Conservation (phyloP, 2,888 invertebrate genomes). For the Habrosyne pyritoides region DNA sequence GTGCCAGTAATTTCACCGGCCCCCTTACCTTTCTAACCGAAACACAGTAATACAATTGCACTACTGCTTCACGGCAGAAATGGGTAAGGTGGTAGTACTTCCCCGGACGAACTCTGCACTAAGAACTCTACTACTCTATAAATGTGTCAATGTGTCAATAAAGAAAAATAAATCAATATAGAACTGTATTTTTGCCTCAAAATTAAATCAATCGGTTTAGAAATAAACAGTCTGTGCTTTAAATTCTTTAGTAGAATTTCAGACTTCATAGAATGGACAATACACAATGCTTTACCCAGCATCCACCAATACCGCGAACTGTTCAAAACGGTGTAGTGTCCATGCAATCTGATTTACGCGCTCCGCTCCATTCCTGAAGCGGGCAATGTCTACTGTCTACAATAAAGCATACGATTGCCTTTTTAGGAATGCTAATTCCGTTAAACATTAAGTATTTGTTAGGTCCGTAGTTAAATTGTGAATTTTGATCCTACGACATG, state of each 20-base stretch:
- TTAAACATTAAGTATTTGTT: constrained; percentile 57
- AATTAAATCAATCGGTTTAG: not conserved
- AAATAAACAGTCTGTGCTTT: not conserved
- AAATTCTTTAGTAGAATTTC: not conserved
- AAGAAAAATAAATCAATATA: no score
- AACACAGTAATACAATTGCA: no score
- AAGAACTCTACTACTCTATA: no score
- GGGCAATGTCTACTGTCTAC: constrained; percentile 30
- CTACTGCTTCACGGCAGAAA: no score
- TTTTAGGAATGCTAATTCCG: constrained; percentile 75
- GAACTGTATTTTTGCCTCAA: no score
- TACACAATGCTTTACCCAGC: constrained; percentile 24
- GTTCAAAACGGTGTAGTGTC: constrained; percentile 70
- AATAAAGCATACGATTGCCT: constrained; percentile 64
- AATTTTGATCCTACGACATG: not conserved
- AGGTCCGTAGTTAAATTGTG: not conserved
- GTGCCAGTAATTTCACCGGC: no score
- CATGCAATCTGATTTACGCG: constrained; percentile 77
- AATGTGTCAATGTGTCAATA: no score
- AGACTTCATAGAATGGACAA: constrained; percentile 13
- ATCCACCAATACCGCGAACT: constrained; percentile 50
- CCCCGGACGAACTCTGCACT: no score
- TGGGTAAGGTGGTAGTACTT: no score
- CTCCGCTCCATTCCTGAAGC: constrained; percentile 55
- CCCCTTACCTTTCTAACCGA: no score